A percentile compares a stretch with the other conserved stretches of the same genome.
phyloP scores from a whole-genome alignment of 1,140 invertebrate genomes.

The Chlorops oryzae region DNA sequence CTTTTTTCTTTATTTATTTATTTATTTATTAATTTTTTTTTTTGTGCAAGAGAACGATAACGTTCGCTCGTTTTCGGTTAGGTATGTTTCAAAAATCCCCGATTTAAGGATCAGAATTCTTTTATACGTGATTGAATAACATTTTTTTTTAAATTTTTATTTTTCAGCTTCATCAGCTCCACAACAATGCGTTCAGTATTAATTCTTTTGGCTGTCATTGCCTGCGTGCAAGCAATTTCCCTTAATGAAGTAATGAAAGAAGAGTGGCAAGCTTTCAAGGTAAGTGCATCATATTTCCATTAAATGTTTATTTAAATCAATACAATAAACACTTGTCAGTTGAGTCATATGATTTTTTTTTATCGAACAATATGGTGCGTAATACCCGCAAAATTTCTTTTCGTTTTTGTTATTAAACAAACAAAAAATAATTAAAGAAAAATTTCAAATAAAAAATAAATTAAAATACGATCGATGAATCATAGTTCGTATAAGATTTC shows the following conservation, averaged over 20 bases:
- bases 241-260: conserved; percentile 64
- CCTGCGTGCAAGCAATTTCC: conserved; percentile 54
- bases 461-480: background rate
- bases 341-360: no score
- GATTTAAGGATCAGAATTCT: no score
- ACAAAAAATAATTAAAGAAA: background rate
- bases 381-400: background rate
- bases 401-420: background rate
- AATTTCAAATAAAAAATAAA: background rate
- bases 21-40: no score
- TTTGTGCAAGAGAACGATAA: no score
- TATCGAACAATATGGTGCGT: background rate
- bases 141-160: conserved; percentile 5
- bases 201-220: conserved; percentile 48
- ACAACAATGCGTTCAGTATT: conserved; percentile 51
- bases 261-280: conserved; percentile 73
- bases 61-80: no score
- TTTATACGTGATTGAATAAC: no score
- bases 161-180: conserved; percentile 9
- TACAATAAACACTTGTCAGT: no score
- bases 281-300: no score
- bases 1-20: no score
- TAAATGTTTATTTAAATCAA: no score
- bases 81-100: no score
- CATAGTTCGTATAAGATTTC: background rate